phyloP scores from a whole-genome alignment of 2,113 vertebrate genomes.

The Peromyscus leucopus region DNA sequence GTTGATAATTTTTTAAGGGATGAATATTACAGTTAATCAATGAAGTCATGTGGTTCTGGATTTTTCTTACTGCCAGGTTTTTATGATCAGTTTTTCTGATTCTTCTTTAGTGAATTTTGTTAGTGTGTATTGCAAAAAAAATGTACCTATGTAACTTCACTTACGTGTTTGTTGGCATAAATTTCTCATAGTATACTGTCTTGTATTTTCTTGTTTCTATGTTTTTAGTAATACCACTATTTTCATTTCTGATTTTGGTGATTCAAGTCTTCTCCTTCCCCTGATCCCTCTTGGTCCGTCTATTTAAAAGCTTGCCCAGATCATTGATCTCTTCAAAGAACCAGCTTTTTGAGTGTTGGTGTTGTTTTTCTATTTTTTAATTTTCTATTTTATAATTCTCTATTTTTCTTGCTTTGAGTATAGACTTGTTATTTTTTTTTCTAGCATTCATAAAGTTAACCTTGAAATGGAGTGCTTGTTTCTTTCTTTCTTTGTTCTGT shows the following conservation, averaged over 20 bases:
- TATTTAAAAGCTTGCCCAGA: not conserved
- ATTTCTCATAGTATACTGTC: not conserved
- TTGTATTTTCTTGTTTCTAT: not conserved
- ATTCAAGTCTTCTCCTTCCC: not conserved
- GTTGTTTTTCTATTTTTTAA: not conserved
- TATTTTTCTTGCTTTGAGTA: not conserved
- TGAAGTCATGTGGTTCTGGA: not conserved
- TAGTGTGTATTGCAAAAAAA: not conserved
- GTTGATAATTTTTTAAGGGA: not conserved
- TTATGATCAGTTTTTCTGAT: not conserved
- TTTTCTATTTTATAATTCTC: not conserved
- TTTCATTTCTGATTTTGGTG: not conserved
- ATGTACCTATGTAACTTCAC: not conserved
- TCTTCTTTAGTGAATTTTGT: not conserved
- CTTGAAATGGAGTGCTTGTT: not conserved
- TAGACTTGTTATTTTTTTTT: not conserved
- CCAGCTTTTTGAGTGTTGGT: not conserved
- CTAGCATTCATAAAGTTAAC: not conserved
- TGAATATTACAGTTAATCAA: not conserved
- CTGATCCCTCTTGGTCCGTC: not conserved
- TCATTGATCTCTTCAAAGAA: not conserved
- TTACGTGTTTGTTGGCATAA: not conserved
- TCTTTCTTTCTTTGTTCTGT: not conserved
- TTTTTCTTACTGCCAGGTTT: not conserved
- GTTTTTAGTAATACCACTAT: not conserved